These are phyloP conservation scores for Pimephales promelas DNA, from an alignment of 2,113 vertebrate genomes.

Conservation along the genomic window DNA sequence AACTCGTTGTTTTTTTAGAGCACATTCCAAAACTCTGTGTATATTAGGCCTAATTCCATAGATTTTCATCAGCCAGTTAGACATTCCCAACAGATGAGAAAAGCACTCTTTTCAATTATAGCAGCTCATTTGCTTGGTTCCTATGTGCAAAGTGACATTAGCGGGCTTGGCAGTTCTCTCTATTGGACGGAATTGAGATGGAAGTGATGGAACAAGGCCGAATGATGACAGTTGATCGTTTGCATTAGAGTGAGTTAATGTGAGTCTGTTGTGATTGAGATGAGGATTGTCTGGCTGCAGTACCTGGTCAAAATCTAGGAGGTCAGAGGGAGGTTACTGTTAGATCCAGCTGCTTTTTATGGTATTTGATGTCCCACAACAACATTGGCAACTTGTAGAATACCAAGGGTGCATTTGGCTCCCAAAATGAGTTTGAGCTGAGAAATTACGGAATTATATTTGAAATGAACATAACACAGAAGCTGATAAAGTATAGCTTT, in stretches of 20 bases:
- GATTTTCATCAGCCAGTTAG: slow-evolving; percentile 32
- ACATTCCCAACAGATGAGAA: slow-evolving; percentile 43
- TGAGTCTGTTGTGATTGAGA: neutral
- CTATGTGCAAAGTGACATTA: slow-evolving; percentile 26
- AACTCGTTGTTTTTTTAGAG: slow-evolving; percentile 32
- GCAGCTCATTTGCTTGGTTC: slow-evolving; percentile 25
- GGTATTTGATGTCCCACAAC: slow-evolving; percentile 54
- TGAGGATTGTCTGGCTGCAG: neutral
- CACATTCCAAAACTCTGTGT: slow-evolving; percentile 32
- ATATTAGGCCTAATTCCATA: slow-evolving; percentile 14
- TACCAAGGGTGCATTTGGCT: neutral
- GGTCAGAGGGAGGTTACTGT: slow-evolving; percentile 32
- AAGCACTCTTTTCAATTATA: slow-evolving; percentile 37
- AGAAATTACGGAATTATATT: neutral
- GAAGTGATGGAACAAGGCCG: slow-evolving; percentile 9
- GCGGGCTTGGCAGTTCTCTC: slow-evolving; percentile 37
- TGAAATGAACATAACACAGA: neutral
- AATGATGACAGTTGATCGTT: slow-evolving; percentile 9
- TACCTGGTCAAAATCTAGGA: neutral
- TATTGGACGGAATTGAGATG: slow-evolving; percentile 3
- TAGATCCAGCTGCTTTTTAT: slow-evolving; percentile 56
- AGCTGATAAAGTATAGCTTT: neutral
- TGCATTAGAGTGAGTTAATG: neutral
- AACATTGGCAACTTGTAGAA: neutral
- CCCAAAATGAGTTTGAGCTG: neutral